Base-by-base conservation (phyloP, 1,140 invertebrate species). In the Drosophila tropicalis region DNA sequence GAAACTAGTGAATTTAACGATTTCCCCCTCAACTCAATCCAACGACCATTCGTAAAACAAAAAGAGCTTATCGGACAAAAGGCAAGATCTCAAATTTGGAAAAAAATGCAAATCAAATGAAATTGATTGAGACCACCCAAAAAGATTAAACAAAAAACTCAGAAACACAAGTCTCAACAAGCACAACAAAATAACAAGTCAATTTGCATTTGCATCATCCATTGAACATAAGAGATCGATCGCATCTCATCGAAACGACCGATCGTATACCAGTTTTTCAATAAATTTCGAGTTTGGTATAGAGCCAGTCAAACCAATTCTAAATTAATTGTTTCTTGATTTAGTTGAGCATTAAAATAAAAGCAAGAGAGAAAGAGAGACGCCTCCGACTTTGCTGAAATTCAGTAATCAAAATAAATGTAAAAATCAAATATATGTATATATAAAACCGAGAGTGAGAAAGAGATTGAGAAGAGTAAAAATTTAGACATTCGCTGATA, bases 401-500 rank as follows among this genome's bases (percentile, higher is more conserved):
- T 89, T 84, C 80, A 76, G 77, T 79, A 89, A 87, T 87, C 84
- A 89, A 87, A 86, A 77, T 57, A 34, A 71, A 40, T 51, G 44
- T 51, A 51, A 51, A 51, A 51, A 22, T 22, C 44, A 19, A 51
- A 51, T 51, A 51, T 22, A 22, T 51, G 19, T 51, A 17, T 32
- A 40, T 39, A 29, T 29, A 29, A 19, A 67, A 51, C 22, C 29
- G 22, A 25, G 47, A 19, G 12, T 25, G 44, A 36, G 41, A 40
- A 17, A 6, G 34, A 61, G 61, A 58, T 41, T 36, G 61, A 65
- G 12, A 39, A 41, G 44, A 51, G 47, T 39, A 70, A 81, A 85
- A 82, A 89, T 84, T 81, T 89, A 89, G 84, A 89, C 84, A 89
- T 89, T 89, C 84, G 71, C 80, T 78, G 84, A 89, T 84, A 89